Evolutionary conservation across 2,888 invertebrate species (phyloP), one percentile per base, ranked within the genome.

Genomic region (Leuctra nigra): DNA sequence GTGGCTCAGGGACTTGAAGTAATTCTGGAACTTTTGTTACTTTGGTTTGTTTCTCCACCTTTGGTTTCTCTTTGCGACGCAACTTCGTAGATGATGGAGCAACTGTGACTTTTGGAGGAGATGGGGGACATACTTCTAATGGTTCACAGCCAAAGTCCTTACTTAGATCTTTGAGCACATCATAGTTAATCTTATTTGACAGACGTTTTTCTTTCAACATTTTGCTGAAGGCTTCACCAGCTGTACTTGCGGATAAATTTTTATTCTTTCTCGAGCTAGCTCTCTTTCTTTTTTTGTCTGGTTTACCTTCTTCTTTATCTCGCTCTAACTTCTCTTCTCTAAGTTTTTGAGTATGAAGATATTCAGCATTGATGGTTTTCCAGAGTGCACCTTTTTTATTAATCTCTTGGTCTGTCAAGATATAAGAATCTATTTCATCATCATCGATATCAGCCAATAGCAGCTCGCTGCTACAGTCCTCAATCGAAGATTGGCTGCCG

Each of bases 171-270:
- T 89, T 90, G 58, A 98, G 74, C 36, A 97, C 96, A 64, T 98
- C 97, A 68, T 99, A 99, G 73, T 99, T 97, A 55, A 99, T 96
- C 78, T 99, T 99, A 3, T 83, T 85, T 2, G 98, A 98, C 62
- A 98, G 87, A 69, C 91, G 91, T 73, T 95, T 95, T 70, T 97
- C 97, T 63, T 89, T 91, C 18, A 98, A 75, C 84, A 98, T 94
- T 74, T 94, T 95, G 69, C 93, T 92, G 46, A 98, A 93, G 0
- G 97, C 97, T 73, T 97, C 96, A 2, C 89, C 91, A 55, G 81
- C 80, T 0, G 83, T 68, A 61, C 68, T 80, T 0, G 86, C 83
- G 1, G 86, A 85, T 41, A 81, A 77, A 2, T 77, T 74, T 22
- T 75, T 75, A 64, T 84, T 82, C 67, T 82, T 82, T 64, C 80